phyloP scores from a whole-genome alignment of 2,113 vertebrate genomes.

The Lethenteron reissneri region DNA sequence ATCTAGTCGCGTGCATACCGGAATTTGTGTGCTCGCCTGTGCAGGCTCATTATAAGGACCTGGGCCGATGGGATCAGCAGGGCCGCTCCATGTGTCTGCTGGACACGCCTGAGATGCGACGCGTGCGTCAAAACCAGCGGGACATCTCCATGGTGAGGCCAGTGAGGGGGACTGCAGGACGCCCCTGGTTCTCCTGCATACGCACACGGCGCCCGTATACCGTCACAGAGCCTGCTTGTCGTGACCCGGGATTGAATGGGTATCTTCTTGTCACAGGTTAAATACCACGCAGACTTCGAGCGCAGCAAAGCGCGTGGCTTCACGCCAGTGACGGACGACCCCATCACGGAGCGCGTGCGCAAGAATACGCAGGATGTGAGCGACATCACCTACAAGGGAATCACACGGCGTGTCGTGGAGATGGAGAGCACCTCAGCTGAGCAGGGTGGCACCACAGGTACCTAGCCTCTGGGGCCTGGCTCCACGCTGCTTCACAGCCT shows the following conservation, averaged over 20 bases:
- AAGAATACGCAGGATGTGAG: slow-evolving; percentile 90
- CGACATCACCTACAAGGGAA: slow-evolving; percentile 86
- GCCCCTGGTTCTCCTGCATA: too few relatives aligned
- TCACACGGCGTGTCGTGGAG: slow-evolving; percentile 71
- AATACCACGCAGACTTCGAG: slow-evolving; percentile 90
- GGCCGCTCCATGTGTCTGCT: slow-evolving; percentile 72
- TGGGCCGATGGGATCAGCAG: slow-evolving; percentile 88
- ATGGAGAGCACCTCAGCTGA: slow-evolving; percentile 64
- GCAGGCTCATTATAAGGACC: slow-evolving; percentile 84
- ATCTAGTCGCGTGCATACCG: too few relatives aligned
- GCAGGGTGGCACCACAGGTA: slow-evolving; percentile 62
- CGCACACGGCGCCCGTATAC: too few relatives aligned
- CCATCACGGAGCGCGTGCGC: slow-evolving; percentile 69
- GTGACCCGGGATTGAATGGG: too few relatives aligned
- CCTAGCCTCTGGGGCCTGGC: neutral
- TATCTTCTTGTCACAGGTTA: slow-evolving; percentile 32
- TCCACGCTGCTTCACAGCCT: too few relatives aligned
- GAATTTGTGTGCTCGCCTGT: too few relatives aligned
- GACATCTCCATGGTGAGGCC: slow-evolving; percentile 64
- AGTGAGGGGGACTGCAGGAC: too few relatives aligned
- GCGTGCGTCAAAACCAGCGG: slow-evolving; percentile 63
- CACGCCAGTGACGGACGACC: slow-evolving; percentile 59
- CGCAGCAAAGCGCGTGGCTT: slow-evolving; percentile 70
- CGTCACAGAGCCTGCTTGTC: too few relatives aligned
- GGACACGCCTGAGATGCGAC: slow-evolving; percentile 86